phyloP scores from a whole-genome alignment of 2,797 vertebrate genomes.

The Australoheros facetus region DNA sequence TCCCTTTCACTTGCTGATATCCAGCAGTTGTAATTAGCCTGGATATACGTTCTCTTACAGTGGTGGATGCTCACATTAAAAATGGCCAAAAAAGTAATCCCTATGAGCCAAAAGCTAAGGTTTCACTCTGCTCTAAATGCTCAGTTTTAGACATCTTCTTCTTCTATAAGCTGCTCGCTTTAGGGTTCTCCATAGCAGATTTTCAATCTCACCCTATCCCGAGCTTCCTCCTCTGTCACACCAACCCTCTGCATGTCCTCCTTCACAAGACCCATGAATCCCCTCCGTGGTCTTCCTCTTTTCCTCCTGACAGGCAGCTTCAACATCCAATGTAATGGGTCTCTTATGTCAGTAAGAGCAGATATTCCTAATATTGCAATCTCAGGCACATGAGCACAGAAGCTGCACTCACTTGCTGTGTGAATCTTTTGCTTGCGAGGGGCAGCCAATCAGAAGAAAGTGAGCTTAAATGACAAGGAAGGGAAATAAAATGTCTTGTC shows the following conservation, averaged over 20 bases:
- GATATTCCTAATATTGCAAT: background rate
- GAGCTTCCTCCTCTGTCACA: background rate
- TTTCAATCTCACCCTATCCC: background rate
- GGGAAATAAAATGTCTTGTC: background rate
- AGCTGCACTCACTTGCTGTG: background rate
- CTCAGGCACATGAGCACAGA: background rate
- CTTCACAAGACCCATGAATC: background rate
- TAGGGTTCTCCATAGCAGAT: background rate
- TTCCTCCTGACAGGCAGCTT: background rate
- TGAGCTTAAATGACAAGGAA: background rate
- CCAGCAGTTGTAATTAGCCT: too few relatives aligned
- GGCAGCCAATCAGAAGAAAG: background rate
- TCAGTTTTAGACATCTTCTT: background rate
- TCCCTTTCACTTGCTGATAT: too few relatives aligned
- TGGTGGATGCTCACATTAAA: background rate
- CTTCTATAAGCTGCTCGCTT: background rate
- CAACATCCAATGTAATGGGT: background rate
- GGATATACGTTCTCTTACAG: background rate
- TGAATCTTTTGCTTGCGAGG: background rate
- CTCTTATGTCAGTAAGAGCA: background rate
- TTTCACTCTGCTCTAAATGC: background rate
- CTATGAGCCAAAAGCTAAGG: background rate
- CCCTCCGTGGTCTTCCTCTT: background rate
- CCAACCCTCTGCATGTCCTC: background rate
- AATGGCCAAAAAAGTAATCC: background rate